phyloP scores from a whole-genome alignment of 2,113 vertebrate species.

The Leptodactylus fuscus region DNA sequence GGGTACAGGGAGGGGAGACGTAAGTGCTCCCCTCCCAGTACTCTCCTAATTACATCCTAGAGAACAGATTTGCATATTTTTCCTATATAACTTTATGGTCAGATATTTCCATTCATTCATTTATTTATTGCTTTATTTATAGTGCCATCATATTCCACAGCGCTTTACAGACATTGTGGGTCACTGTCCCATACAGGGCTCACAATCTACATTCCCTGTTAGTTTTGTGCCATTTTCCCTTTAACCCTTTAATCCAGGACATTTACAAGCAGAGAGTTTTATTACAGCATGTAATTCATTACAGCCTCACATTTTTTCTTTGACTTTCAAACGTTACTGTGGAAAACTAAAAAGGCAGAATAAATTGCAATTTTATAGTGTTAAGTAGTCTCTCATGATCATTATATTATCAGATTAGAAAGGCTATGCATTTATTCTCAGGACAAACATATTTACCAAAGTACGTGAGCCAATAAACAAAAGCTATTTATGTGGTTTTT shows the following conservation, averaged over 20 bases:
- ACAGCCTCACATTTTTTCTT: neutral
- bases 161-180: no score
- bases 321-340: neutral
- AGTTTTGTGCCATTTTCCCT: neutral
- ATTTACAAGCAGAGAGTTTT: neutral
- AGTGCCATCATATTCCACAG: no score
- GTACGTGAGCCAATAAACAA: neutral
- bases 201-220: no score
- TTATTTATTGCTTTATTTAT: no score
- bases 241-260: neutral
- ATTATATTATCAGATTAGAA: conserved; percentile 8
- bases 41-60: no score
- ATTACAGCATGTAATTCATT: neutral
- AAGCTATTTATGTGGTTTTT: neutral
- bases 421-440: neutral
- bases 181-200: no score
- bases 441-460: conserved; percentile 12
- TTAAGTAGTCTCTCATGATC: neutral
- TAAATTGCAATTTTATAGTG: neutral
- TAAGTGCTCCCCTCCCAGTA: no score
- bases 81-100: no score
- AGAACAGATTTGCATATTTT: no score
- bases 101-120: no score
- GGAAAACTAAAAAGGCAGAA: neutral
- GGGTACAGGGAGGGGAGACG: no score